A percentile compares a stretch with the other conserved stretches of the same genome.
phyloP scores from a whole-genome alignment of 2,113 vertebrate species.

The Bubalus kerabau region DNA sequence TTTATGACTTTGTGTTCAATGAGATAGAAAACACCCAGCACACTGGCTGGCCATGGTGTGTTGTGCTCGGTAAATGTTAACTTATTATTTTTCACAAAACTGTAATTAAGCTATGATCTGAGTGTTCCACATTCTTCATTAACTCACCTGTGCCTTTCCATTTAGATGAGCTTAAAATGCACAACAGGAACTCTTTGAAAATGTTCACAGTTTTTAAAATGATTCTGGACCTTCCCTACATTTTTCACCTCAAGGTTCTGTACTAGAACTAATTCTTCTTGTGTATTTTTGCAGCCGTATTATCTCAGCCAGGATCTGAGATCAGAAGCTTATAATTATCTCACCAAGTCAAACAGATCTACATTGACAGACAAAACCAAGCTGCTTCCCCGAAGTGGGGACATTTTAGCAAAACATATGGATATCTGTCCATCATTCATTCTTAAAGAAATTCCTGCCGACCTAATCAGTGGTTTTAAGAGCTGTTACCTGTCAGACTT shows the following conservation, averaged over 20 bases:
- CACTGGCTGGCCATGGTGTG: not conserved
- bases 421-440: not conserved
- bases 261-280: not conserved
- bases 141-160: not conserved
- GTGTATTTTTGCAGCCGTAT: not conserved
- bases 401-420: accelerated
- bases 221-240: not conserved
- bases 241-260: not conserved
- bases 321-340: not conserved
- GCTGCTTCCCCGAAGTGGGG: not conserved
- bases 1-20: conserved; percentile 8
- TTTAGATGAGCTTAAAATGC: not conserved
- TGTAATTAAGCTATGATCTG: not conserved
- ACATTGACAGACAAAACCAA: not conserved
- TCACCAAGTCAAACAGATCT: not conserved
- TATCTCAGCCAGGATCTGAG: not conserved
- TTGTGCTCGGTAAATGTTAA: not conserved
- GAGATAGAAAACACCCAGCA: not conserved
- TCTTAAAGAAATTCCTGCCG: not conserved
- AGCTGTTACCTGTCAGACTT: not conserved
- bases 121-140: not conserved
- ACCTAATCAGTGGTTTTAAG: not conserved
- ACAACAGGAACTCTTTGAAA: not conserved
- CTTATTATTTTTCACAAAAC: conserved; percentile 38
- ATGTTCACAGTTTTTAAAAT: not conserved